Conservation (phyloP, 2,113 vertebrate genomes). For the Erinaceus europaeus region DNA sequence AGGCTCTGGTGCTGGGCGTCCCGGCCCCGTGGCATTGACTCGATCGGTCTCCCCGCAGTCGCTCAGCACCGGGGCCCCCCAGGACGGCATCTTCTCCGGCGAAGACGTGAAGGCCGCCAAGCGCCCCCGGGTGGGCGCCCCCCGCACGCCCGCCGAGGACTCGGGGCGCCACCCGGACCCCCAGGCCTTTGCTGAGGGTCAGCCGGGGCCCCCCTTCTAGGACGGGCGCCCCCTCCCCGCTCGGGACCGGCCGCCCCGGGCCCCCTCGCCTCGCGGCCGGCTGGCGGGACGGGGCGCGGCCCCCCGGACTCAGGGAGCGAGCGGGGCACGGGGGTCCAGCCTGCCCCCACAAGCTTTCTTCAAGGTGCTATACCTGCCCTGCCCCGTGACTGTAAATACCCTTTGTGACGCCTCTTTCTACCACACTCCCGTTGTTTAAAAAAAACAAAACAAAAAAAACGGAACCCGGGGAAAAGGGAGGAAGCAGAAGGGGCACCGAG, state of each 20-base stretch:
- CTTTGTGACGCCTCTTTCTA: conserved; percentile 84
- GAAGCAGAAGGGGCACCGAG: conserved; percentile 29
- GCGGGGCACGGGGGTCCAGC: conserved; percentile 9
- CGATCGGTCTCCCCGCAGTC: conserved; percentile 78
- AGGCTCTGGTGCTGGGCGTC: neutral
- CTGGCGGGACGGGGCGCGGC: neutral
- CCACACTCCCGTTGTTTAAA: conserved; percentile 77
- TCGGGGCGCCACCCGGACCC: conserved; percentile 82
- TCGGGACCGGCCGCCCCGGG: neutral
- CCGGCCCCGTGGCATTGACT: neutral
- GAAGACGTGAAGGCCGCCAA: conserved; percentile 90
- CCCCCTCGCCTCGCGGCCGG: conserved; percentile 43
- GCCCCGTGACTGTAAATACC: conserved; percentile 78
- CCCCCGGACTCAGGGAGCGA: conserved; percentile 69
- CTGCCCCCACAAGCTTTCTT: conserved; percentile 64
- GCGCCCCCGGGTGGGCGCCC: conserved; percentile 85
- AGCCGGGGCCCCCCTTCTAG: conserved; percentile 75
- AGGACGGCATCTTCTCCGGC: conserved; percentile 76
- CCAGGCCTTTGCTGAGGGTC: conserved; percentile 88
- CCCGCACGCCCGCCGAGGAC: conserved; percentile 60
- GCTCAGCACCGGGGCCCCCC: conserved; percentile 82
- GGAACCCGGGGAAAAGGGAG: neutral
- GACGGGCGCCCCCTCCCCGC: conserved; percentile 50
- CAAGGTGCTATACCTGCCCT: conserved; percentile 88
- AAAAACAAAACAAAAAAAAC: conserved; percentile 47